These are phyloP conservation scores for Hoplodrina blanda DNA, from an alignment of 2,888 invertebrate species.

Conservation along the genomic window DNA sequence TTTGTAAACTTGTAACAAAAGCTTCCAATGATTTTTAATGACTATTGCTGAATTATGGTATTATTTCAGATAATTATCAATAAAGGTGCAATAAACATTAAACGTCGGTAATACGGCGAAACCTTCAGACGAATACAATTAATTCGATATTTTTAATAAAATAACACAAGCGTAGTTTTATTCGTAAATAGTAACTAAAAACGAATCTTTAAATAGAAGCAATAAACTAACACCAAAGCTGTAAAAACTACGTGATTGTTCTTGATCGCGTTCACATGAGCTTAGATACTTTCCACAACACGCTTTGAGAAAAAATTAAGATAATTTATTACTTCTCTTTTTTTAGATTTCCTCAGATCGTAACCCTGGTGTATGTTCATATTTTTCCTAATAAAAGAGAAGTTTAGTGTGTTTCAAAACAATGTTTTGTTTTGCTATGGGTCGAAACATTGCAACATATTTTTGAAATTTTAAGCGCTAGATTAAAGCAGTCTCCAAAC, in stretches of 20 bases:
- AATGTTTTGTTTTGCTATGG: too few relatives aligned
- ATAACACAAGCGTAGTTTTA: slow-evolving; percentile 23
- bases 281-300: slow-evolving; percentile 34
- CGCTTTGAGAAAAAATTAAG: slow-evolving; percentile 18
- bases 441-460: too few relatives aligned
- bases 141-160: slow-evolving; percentile 2
- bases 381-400: neutral
- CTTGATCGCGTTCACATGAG: slow-evolving; percentile 10
- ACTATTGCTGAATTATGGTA: neutral
- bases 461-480: too few relatives aligned
- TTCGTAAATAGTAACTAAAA: slow-evolving; percentile 29
- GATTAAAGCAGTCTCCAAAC: too few relatives aligned
- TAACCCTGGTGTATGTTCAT: neutral
- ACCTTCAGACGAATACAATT: slow-evolving; percentile 2
- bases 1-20: neutral
- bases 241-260: slow-evolving; percentile 42
- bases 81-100: neutral
- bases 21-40: neutral
- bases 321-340: neutral
- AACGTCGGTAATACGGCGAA: neutral
- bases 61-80: too few relatives aligned
- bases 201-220: too few relatives aligned
- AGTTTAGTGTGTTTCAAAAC: neutral
- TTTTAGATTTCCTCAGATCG: neutral
- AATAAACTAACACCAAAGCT: slow-evolving; percentile 15